Percentiles rank a stretch among this genome's conserved stretches.
phyloP scores from a whole-genome alignment of 1,140 invertebrate genomes.

The Drosophila orosa region DNA sequence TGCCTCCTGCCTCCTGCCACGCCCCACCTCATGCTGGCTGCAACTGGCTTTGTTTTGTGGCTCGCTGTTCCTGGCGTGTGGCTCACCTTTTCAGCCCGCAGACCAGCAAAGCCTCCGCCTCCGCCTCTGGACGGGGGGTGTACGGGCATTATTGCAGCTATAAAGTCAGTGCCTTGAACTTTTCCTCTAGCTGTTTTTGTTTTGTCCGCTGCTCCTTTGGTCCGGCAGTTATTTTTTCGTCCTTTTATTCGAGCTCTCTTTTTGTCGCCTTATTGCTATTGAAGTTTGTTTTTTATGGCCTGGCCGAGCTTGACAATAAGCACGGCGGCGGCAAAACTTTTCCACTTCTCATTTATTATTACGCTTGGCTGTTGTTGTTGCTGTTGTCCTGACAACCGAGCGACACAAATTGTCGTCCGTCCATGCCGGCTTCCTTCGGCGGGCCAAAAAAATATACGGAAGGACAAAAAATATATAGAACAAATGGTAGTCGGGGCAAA shows the following conservation, averaged over 20 bases:
- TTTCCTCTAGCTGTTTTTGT: constrained; percentile 56
- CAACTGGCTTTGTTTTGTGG: constrained; percentile 69
- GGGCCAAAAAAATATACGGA: constrained; percentile 7
- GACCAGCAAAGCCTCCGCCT: not conserved
- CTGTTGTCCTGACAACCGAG: constrained; percentile 72
- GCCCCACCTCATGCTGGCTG: constrained; percentile 17
- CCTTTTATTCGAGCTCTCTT: constrained; percentile 41
- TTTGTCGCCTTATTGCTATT: constrained; percentile 80
- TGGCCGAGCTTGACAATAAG: constrained; percentile 80
- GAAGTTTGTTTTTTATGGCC: constrained; percentile 81
- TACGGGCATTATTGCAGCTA: constrained; percentile 76
- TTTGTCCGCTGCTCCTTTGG: constrained; percentile 63
- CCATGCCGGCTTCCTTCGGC: constrained; percentile 19
- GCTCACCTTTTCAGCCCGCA: constrained; percentile 60
- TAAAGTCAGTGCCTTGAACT: constrained; percentile 82
- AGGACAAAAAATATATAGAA: constrained; percentile 30
- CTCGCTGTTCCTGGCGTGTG: constrained; percentile 55
- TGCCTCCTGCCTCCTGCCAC: constrained; percentile 10
- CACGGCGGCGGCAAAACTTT: constrained; percentile 77
- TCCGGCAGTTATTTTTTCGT: constrained; percentile 46
- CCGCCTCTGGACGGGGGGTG: constrained; percentile 9
- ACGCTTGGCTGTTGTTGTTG: constrained; percentile 53
- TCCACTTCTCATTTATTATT: constrained; percentile 83
- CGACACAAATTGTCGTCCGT: constrained; percentile 68
- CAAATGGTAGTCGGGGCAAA: constrained; percentile 50